Conservation (phyloP, 2,888 invertebrate species). For the Eustalomyia histrio region DNA sequence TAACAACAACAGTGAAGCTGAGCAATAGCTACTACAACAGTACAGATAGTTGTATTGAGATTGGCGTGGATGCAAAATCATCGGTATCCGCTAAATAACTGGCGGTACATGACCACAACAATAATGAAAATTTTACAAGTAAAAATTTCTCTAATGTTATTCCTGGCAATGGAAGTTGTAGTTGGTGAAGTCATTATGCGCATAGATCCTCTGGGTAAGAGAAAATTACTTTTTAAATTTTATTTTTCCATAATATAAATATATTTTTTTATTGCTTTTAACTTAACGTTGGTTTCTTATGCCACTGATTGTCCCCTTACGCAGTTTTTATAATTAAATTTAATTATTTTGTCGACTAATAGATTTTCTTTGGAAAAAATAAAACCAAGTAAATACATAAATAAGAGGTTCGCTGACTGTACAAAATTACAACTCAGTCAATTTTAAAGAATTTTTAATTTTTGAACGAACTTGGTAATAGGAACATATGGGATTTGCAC, state of each 20-base stretch:
- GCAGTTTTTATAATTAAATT: conserved; percentile 51
- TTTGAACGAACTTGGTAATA: no score
- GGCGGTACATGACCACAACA: conserved; percentile 65
- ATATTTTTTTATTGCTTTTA: conserved; percentile 11
- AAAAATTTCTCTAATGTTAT: conserved; percentile 71
- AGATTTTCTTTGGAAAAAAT: conserved; percentile 34
- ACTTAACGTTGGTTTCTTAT: conserved; percentile 17
- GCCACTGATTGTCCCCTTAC: conserved; percentile 34
- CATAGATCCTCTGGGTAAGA: conserved; percentile 79
- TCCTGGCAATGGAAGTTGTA: conserved; percentile 71
- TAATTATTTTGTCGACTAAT: conserved; percentile 49
- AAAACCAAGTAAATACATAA: no score
- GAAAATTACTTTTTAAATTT: conserved; percentile 42
- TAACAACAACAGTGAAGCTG: neutral
- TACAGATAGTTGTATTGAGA: conserved; percentile 3
- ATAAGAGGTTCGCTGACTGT: no score
- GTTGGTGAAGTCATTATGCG: conserved; percentile 77
- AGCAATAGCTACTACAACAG: neutral
- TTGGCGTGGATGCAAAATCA: conserved; percentile 49
- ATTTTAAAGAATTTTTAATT: no score
- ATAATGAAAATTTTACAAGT: conserved; percentile 76
- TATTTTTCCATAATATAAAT: neutral
- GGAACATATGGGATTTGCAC: no score
- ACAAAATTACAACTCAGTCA: no score
- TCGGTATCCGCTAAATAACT: conserved; percentile 54